Evolutionary conservation across 2,888 invertebrate genomes (phyloP).

Genomic region (Lypha dubia): DNA sequence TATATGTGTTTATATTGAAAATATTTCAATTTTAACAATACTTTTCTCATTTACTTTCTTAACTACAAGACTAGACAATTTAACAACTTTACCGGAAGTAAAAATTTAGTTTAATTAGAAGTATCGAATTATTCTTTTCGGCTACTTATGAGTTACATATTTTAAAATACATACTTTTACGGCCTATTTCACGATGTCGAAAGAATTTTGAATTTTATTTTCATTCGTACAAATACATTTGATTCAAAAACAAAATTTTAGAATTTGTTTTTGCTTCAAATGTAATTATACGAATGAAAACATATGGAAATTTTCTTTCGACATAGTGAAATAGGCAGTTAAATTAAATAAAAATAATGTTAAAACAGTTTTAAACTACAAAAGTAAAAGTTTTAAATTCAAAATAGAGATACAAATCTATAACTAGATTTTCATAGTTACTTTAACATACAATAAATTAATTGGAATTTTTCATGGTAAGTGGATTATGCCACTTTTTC

Average conservation of each 20-base stretch:
- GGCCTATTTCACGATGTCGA: too few relatives aligned
- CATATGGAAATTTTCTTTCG: too few relatives aligned
- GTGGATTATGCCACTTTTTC: slow-evolving; percentile 2
- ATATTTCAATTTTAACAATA: slow-evolving; percentile 52
- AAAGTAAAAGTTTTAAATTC: slow-evolving; percentile 30
- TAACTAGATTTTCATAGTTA: slow-evolving; percentile 31
- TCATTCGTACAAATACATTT: too few relatives aligned
- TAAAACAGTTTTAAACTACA: slow-evolving; percentile 21
- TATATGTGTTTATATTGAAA: slow-evolving; percentile 16
- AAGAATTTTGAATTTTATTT: too few relatives aligned
- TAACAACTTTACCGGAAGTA: slow-evolving; percentile 4
- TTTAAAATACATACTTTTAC: too few relatives aligned
- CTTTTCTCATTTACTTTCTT: slow-evolving; percentile 30
- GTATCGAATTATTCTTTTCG: slow-evolving; percentile 4
- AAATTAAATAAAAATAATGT: slow-evolving; percentile 53
- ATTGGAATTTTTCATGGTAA: slow-evolving; percentile 63
- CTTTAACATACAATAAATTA: slow-evolving; percentile 58
- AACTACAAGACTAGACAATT: slow-evolving; percentile 55
- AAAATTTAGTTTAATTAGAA: slow-evolving; percentile 1
- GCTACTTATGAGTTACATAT: slow-evolving; percentile 59
- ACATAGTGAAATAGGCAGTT: too few relatives aligned
- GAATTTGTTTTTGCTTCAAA: too few relatives aligned
- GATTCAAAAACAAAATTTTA: too few relatives aligned
- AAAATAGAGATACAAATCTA: slow-evolving; percentile 10
- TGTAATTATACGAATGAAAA: too few relatives aligned